Percentiles rank a stretch among this genome's conserved stretches.
Evolutionary conservation across 1,140 invertebrate genomes (phyloP).

Genomic region (Aporrectodea caliginosa): DNA sequence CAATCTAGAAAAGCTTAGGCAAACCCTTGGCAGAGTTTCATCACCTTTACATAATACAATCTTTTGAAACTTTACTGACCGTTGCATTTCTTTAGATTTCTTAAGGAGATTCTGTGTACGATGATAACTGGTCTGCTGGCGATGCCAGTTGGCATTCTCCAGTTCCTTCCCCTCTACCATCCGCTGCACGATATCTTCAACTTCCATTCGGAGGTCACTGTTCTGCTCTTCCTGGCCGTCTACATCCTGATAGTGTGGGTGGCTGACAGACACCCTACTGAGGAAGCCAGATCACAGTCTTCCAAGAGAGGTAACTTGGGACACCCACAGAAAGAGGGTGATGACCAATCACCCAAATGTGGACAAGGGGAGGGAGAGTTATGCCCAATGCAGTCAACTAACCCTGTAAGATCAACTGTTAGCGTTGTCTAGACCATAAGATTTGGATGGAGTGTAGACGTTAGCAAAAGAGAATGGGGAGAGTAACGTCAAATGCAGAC

Average conservation of each 20-base stretch:
- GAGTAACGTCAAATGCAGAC: too few relatives aligned
- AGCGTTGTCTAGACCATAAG: too few relatives aligned
- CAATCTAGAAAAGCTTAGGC: too few relatives aligned
- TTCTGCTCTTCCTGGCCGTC: conserved; percentile 60
- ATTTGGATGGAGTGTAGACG: too few relatives aligned
- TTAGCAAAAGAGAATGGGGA: too few relatives aligned
- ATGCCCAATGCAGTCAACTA: too few relatives aligned
- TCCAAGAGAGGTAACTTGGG: neutral
- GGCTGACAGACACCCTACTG: conserved; percentile 55
- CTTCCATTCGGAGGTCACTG: conserved; percentile 70
- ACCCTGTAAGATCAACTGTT: too few relatives aligned
- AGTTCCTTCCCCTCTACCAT: conserved; percentile 71
- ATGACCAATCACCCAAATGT: neutral
- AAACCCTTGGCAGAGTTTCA: too few relatives aligned
- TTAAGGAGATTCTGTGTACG: conserved; percentile 61
- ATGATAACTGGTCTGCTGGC: conserved; percentile 62
- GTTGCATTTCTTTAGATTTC: conserved; percentile 56
- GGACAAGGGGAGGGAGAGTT: too few relatives aligned
- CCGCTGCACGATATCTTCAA: conserved; percentile 66
- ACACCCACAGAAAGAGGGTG: neutral
- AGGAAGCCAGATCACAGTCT: conserved; percentile 32
- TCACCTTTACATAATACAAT: too few relatives aligned
- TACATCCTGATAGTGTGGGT: conserved; percentile 62
- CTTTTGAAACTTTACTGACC: conserved; percentile 15
- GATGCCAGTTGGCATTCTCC: conserved; percentile 67